A percentile compares a stretch with the other conserved stretches of the same genome.
phyloP scores from a whole-genome alignment of 2,113 vertebrate genomes.

The Osmerus eperlanus region DNA sequence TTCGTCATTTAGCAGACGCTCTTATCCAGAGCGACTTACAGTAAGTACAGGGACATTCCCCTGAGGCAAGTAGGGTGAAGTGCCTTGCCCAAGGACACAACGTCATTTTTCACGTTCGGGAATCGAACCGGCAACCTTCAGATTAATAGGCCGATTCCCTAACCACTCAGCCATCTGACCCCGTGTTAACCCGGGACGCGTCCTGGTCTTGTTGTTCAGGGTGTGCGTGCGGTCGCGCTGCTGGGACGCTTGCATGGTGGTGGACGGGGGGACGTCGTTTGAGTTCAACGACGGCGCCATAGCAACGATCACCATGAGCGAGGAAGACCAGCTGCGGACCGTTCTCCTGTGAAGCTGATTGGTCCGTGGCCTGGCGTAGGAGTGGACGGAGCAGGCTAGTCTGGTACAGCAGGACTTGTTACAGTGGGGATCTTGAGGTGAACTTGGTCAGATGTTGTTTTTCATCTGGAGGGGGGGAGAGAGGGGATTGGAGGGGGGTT shows the following conservation, averaged over 20 bases:
- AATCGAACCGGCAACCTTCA: too few relatives aligned
- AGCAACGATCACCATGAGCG: constrained; percentile 83
- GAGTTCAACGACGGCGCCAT: constrained; percentile 97
- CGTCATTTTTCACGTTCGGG: too few relatives aligned
- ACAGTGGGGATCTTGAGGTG: not conserved
- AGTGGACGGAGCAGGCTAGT: not conserved
- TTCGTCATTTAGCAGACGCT: too few relatives aligned
- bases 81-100: too few relatives aligned
- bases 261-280: constrained; percentile 94
- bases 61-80: too few relatives aligned
- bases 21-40: too few relatives aligned
- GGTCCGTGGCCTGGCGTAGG: not conserved
- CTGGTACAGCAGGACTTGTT: not conserved
- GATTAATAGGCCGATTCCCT: too few relatives aligned
- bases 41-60: too few relatives aligned
- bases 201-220: constrained; percentile 59
- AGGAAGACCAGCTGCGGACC: constrained; percentile 88
- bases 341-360: constrained; percentile 81
- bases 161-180: not conserved
- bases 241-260: constrained; percentile 98
- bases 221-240: constrained; percentile 91
- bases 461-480: not conserved
- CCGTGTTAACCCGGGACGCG: too few relatives aligned
- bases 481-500: not conserved
- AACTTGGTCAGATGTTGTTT: not conserved